Conservation (phyloP, 92 coral and sea anemone genomes). For the Anthopleura xanthogrammica region DNA sequence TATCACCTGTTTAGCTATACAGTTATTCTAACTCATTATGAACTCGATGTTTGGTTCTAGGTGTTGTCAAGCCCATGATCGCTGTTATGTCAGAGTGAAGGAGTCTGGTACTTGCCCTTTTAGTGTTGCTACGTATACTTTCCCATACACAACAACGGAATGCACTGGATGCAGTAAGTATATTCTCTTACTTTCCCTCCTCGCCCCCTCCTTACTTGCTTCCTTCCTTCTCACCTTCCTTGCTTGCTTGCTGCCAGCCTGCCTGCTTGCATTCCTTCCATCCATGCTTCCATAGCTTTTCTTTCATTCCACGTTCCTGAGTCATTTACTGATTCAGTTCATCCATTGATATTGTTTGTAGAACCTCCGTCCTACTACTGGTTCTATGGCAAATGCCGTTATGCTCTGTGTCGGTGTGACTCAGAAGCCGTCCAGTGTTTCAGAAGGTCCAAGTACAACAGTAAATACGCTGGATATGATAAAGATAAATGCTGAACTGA, state of each 20-base stretch:
- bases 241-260: background rate
- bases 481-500: slow-evolving; percentile 14
- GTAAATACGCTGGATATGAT: slow-evolving; percentile 14
- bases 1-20: too few relatives aligned
- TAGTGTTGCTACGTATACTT: slow-evolving; percentile 34
- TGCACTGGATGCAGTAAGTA: slow-evolving; percentile 63
- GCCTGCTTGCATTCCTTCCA: too few relatives aligned
- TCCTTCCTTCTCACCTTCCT: too few relatives aligned
- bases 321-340: background rate
- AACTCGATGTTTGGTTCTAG: slow-evolving; percentile 16
- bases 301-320: too few relatives aligned
- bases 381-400: slow-evolving; percentile 64
- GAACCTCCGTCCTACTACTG: slow-evolving; percentile 60
- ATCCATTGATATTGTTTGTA: slow-evolving; percentile 4
- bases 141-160: slow-evolving; percentile 41
- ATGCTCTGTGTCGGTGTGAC: slow-evolving; percentile 39
- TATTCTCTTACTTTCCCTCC: too few relatives aligned
- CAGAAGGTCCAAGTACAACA: slow-evolving; percentile 30
- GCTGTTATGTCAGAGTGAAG: slow-evolving; percentile 43
- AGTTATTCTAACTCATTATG: background rate
- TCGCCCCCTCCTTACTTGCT: background rate
- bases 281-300: too few relatives aligned
- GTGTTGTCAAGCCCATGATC: slow-evolving; percentile 66
- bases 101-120: slow-evolving; percentile 46
- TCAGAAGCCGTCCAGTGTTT: slow-evolving; percentile 38